Percentiles rank a stretch among this genome's conserved stretches.
Conservation (phyloP, 2,113 vertebrate genomes). For the Apaloderma vittatum region DNA sequence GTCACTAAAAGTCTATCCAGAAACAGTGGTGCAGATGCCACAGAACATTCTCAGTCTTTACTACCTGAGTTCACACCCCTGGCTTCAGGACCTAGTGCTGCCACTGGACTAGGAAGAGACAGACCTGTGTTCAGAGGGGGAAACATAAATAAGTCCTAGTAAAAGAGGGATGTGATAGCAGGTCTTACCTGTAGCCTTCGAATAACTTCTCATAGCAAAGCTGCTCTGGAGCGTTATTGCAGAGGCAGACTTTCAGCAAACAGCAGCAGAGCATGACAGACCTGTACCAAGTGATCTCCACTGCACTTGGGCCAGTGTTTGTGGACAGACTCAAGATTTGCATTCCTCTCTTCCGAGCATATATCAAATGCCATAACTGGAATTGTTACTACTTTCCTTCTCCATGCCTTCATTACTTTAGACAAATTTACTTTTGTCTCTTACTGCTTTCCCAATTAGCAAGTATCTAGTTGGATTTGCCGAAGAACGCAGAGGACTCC, state of each 20-base stretch:
- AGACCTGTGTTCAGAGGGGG: background rate
- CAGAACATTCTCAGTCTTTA: background rate
- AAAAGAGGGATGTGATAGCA: background rate
- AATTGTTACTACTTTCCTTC: background rate
- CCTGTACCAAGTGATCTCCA: no score
- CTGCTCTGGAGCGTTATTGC: background rate
- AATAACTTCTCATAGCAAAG: background rate
- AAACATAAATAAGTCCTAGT: background rate
- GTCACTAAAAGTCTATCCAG: background rate
- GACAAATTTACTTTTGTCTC: background rate
- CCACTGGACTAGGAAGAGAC: background rate
- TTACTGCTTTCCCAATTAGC: background rate
- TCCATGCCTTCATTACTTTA: background rate
- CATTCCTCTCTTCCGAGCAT: background rate
- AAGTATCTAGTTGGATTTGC: slow-evolving; percentile 15
- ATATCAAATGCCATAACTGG: background rate
- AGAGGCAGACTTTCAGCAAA: background rate
- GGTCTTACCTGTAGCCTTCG: background rate
- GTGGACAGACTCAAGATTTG: background rate
- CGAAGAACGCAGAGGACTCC: background rate
- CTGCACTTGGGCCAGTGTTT: fast-evolving
- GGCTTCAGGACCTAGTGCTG: background rate
- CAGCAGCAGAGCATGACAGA: background rate
- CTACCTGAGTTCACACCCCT: background rate
- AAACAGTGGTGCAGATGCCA: background rate